Percentiles rank a stretch among this genome's conserved stretches.
Evolutionary conservation across 2,888 invertebrate genomes (phyloP).

Genomic region (Philereme vetulata): DNA sequence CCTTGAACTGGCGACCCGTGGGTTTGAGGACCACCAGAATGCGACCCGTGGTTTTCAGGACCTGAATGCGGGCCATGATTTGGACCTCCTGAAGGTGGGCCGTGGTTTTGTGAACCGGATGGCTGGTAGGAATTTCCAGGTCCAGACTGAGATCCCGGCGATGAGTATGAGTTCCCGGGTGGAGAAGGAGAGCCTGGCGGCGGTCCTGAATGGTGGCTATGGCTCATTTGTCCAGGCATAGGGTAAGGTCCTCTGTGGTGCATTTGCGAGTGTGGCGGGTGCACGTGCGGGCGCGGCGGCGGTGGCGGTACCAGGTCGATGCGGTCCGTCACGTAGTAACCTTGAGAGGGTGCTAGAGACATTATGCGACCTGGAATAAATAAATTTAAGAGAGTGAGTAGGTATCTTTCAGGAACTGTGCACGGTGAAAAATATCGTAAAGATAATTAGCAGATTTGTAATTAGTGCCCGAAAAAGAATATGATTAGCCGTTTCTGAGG

Average conservation of each 20-base stretch:
- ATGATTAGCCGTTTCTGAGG: not conserved
- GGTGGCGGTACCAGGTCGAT: slow-evolving; percentile 59
- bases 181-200: slow-evolving; percentile 17
- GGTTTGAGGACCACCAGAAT: slow-evolving; percentile 8
- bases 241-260: slow-evolving; percentile 45
- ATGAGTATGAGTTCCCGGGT: slow-evolving; percentile 23
- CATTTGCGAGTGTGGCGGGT: slow-evolving; percentile 23
- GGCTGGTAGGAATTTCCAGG: slow-evolving; percentile 11
- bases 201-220: slow-evolving; percentile 24
- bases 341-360: slow-evolving; percentile 67
- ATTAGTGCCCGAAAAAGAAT: not conserved
- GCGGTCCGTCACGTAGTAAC: slow-evolving; percentile 76
- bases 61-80: slow-evolving; percentile 5
- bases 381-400: not conserved
- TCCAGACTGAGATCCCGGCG: slow-evolving; percentile 2
- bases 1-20: slow-evolving; percentile 13
- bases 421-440: not conserved
- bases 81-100: not conserved
- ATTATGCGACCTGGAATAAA: slow-evolving; percentile 66
- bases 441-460: not conserved
- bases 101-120: not conserved
- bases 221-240: slow-evolving; percentile 26
- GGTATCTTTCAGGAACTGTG: too few species aligned
- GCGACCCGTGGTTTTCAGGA: slow-evolving; percentile 3
- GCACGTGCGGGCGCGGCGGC: slow-evolving; percentile 41